phyloP scores from a whole-genome alignment of 2,113 vertebrate species.

The Reinhardtius hippoglossoides region DNA sequence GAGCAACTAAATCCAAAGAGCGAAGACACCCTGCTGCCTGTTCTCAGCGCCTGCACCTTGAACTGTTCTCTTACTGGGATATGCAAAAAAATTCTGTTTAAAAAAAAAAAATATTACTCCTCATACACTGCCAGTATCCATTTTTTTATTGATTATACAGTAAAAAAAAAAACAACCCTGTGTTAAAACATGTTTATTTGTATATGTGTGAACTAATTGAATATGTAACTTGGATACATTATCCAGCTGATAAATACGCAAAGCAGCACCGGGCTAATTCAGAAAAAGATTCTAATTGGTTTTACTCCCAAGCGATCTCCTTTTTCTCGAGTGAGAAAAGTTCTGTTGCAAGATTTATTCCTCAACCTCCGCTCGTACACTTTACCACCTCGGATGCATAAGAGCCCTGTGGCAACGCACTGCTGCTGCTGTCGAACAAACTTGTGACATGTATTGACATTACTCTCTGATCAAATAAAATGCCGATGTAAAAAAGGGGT shows the following conservation, averaged over 20 bases:
- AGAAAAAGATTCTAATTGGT: too few relatives aligned
- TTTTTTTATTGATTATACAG: not conserved
- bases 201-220: too few relatives aligned
- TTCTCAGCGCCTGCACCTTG: not conserved
- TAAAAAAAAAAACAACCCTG: not conserved
- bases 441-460: slow-evolving; percentile 14
- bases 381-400: not conserved
- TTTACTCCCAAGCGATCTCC: too few relatives aligned
- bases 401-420: not conserved
- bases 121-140: not conserved
- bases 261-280: too few relatives aligned
- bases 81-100: slow-evolving; percentile 3
- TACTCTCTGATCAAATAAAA: slow-evolving; percentile 37
- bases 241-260: too few relatives aligned
- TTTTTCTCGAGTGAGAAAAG: too few relatives aligned
- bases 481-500: not conserved
- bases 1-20: slow-evolving; percentile 32
- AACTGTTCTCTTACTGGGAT: not conserved
- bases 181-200: too few relatives aligned
- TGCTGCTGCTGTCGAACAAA: not conserved
- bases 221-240: too few relatives aligned
- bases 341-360: too few relatives aligned
- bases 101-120: not conserved
- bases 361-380: too few relatives aligned
- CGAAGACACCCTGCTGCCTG: slow-evolving; percentile 26